These are phyloP conservation scores for Etheostoma perlongum DNA, from an alignment of 2,797 vertebrate genomes.

Conservation along the genomic window DNA sequence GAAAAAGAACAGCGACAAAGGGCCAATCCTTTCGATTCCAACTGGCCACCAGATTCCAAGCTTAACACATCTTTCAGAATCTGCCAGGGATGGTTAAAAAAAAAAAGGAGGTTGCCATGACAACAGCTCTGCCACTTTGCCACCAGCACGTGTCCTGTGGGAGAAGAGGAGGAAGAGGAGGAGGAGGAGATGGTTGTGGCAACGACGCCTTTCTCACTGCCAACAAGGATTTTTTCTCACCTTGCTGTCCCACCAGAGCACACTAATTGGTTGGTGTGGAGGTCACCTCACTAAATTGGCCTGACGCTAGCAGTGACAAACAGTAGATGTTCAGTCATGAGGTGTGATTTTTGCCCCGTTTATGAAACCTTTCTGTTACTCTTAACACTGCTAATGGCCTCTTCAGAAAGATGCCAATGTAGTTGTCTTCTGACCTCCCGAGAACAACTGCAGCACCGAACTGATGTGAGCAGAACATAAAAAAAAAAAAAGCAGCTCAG, in stretches of 20 bases:
- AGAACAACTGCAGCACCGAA: conserved; percentile 7
- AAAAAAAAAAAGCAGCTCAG: conserved; percentile 3
- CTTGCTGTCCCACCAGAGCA: conserved; percentile 37
- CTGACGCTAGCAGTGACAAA: conserved; percentile 9
- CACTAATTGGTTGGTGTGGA: conserved; percentile 41
- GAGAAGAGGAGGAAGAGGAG: conserved; percentile 33
- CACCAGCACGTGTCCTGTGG: conserved; percentile 34
- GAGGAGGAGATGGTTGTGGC: not conserved
- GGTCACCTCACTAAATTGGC: conserved; percentile 33
- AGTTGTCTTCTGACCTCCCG: conserved; percentile 8
- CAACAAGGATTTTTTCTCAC: conserved; percentile 60
- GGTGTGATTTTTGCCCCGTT: conserved; percentile 4
- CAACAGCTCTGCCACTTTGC: conserved; percentile 69
- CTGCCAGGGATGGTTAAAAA: conserved; percentile 51
- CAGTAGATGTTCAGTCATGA: not conserved
- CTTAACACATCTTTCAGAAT: conserved; percentile 67
- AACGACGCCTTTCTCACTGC: conserved; percentile 20
- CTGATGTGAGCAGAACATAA: conserved; percentile 11
- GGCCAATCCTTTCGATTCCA: conserved; percentile 69
- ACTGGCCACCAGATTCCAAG: conserved; percentile 50
- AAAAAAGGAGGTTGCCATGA: conserved; percentile 70
- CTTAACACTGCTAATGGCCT: conserved; percentile 13
- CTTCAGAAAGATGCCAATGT: conserved; percentile 23
- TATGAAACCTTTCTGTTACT: conserved; percentile 11
- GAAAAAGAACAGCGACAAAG: conserved; percentile 34